A percentile compares a stretch with the other conserved stretches of the same genome.
These are phyloP conservation scores for Uropsilus gracilis DNA, from an alignment of 2,113 vertebrate species.

Conservation along the genomic window DNA sequence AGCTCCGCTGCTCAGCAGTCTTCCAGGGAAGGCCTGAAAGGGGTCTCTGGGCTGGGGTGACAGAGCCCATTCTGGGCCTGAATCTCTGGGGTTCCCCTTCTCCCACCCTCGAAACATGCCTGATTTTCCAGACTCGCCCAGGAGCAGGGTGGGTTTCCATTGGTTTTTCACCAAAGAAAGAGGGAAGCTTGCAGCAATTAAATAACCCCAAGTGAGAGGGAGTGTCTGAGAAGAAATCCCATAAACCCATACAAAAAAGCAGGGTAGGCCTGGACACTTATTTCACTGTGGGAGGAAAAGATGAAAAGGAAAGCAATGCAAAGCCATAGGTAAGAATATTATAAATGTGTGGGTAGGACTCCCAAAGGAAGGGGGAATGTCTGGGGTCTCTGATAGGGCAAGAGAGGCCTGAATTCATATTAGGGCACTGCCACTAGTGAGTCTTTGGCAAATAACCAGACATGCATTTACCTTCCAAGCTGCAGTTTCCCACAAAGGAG, in stretches of 20 bases:
- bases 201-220: conserved; percentile 72
- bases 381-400: not conserved
- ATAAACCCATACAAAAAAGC: conserved; percentile 70
- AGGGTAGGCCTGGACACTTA: conserved; percentile 24
- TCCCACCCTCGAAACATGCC: conserved; percentile 74
- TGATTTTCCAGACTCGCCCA: conserved; percentile 56
- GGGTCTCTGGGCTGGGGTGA: conserved; percentile 9
- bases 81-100: not conserved
- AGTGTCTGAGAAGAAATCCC: conserved; percentile 64
- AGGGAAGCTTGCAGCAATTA: conserved; percentile 56
- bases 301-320: not conserved
- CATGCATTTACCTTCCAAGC: not conserved
- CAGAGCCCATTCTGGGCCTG: too few species aligned
- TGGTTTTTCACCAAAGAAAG: not conserved
- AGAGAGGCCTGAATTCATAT: not conserved
- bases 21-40: conserved; percentile 60
- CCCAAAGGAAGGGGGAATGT: not conserved
- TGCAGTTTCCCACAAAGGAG: not conserved
- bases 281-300: not conserved
- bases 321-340: not conserved
- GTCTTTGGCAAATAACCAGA: not conserved
- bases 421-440: not conserved
- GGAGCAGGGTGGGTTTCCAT: conserved; percentile 66
- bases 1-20: conserved; percentile 52
- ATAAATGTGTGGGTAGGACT: not conserved